Evolutionary conservation across 2,797 vertebrate species (phyloP).

Genomic region (Gadopsis marmoratus): DNA sequence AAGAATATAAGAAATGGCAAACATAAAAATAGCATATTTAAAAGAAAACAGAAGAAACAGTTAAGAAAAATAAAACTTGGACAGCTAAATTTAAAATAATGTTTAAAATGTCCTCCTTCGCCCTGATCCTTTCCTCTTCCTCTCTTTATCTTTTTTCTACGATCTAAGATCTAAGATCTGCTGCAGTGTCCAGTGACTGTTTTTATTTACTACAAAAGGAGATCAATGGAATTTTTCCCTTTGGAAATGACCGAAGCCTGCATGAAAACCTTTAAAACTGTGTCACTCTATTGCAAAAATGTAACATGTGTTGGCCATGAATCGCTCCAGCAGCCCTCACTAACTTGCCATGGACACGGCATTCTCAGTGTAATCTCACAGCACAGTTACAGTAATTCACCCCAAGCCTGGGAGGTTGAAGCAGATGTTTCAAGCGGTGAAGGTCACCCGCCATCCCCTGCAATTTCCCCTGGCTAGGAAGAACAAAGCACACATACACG

Average conservation of each 20-base stretch:
- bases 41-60: no score
- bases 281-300: neutral
- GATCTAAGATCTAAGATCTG: neutral
- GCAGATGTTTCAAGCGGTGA: slow-evolving; percentile 31
- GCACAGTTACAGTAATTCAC: slow-evolving; percentile 30
- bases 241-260: neutral
- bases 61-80: no score
- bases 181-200: neutral
- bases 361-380: slow-evolving; percentile 25
- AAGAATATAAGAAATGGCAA: no score
- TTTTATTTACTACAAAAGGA: slow-evolving; percentile 17
- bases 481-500: slow-evolving; percentile 36
- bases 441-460: slow-evolving; percentile 24
- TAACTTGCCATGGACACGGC: slow-evolving; percentile 15
- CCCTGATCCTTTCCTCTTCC: no score
- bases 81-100: no score
- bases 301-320: no score
- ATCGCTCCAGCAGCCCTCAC: neutral
- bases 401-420: slow-evolving; percentile 25
- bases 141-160: no score
- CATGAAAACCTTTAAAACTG: slow-evolving; percentile 1
- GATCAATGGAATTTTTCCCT: neutral
- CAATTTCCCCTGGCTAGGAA: slow-evolving; percentile 23
- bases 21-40: no score
- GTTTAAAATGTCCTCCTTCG: no score